phyloP scores from a whole-genome alignment of 2,797 vertebrate genomes.

The Hephaestus fuliginosus region DNA sequence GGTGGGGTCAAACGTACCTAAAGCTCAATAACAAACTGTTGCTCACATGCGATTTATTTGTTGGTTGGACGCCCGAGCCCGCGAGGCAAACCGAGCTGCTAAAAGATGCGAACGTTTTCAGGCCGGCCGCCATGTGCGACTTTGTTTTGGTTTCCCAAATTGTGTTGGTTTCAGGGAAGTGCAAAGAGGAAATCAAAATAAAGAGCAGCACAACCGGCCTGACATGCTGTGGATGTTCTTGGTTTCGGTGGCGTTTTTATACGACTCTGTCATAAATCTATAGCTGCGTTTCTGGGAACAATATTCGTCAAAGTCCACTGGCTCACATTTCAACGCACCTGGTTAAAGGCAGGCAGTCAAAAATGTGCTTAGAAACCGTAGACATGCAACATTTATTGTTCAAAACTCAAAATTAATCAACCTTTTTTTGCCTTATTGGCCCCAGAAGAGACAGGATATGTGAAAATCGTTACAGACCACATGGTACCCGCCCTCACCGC shows the following conservation, averaged over 20 bases:
- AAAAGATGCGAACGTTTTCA: conserved; percentile 37
- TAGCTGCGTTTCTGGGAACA: not conserved
- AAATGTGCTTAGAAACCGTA: not conserved
- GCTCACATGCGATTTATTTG: conserved; percentile 25
- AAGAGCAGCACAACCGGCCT: conserved; percentile 20
- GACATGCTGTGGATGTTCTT: not conserved
- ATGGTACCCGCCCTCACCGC: too few relatives aligned
- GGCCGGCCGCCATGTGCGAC: conserved; percentile 31
- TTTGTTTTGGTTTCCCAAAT: conserved; percentile 58
- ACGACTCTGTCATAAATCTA: conserved; percentile 3
- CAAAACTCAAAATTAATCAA: not conserved
- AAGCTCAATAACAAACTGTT: conserved; percentile 48
- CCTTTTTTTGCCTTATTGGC: not conserved
- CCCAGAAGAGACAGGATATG: not conserved
- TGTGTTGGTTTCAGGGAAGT: conserved; percentile 38
- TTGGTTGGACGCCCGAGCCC: conserved; percentile 30
- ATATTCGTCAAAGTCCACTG: not conserved
- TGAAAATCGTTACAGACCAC: not conserved
- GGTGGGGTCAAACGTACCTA: conserved; percentile 16
- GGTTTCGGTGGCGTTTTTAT: conserved; percentile 3
- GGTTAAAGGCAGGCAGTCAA: not conserved
- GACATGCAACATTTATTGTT: not conserved
- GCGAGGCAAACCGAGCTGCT: conserved; percentile 34
- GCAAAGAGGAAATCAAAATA: conserved; percentile 30
- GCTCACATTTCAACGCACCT: not conserved